A percentile compares a stretch with the other conserved stretches of the same genome.
phyloP scores from a whole-genome alignment of 2,888 invertebrate species.

The Trichopoda pennipes region DNA sequence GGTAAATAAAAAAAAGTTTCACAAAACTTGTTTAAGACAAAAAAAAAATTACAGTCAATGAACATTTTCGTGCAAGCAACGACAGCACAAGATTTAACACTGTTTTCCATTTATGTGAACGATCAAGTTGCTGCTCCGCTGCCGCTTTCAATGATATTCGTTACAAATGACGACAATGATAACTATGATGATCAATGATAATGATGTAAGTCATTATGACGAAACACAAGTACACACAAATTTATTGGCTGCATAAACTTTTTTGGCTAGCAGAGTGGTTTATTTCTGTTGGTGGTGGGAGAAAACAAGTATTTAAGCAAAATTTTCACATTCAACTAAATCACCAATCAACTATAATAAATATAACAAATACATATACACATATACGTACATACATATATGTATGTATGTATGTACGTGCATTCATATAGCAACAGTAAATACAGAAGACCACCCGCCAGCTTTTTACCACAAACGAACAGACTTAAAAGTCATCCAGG shows the following conservation, averaged over 20 bases:
- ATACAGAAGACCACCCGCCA: constrained; percentile 64
- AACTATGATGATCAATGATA: constrained; percentile 32
- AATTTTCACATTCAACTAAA: constrained; percentile 64
- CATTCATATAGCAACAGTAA: constrained; percentile 3
- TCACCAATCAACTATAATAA: constrained; percentile 45
- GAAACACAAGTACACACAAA: constrained; percentile 19
- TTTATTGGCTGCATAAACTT: neutral
- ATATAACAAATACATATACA: neutral
- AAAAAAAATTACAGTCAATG: constrained; percentile 40
- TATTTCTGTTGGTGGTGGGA: constrained; percentile 62
- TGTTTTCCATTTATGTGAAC: constrained; percentile 54
- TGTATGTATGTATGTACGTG: neutral
- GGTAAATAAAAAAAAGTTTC: constrained; percentile 22
- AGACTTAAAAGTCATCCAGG: constrained; percentile 12
- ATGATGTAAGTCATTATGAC: constrained; percentile 39
- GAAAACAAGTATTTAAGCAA: constrained; percentile 67
- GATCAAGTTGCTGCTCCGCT: constrained; percentile 31
- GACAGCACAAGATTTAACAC: constrained; percentile 59
- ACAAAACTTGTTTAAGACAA: constrained; percentile 38
- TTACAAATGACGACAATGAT: constrained; percentile 19
- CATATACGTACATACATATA: neutral
- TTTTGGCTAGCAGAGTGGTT: constrained; percentile 13
- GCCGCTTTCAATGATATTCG: constrained; percentile 17
- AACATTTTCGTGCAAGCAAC: constrained; percentile 25
- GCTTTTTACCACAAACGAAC: constrained; percentile 45